A percentile compares a stretch with the other conserved stretches of the same genome.
phyloP scores from a whole-genome alignment of 1,140 invertebrate genomes.

The Bombus haemorrhoidalis region DNA sequence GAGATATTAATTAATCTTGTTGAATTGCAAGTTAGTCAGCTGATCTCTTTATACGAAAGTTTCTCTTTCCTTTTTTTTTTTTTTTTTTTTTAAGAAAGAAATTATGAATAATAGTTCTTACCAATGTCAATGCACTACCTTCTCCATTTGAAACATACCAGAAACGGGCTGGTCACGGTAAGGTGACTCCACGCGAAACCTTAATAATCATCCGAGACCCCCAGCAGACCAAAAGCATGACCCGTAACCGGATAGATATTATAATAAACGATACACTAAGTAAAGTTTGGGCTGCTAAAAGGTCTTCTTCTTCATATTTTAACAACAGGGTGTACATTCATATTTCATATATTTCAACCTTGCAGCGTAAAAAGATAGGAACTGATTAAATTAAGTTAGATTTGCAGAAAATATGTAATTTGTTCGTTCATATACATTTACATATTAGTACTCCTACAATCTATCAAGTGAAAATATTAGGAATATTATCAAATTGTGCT shows the following conservation, averaged over 20 bases:
- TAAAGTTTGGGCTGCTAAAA: conserved; percentile 47
- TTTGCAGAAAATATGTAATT: background rate
- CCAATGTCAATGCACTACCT: conserved; percentile 17
- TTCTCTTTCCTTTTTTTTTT: background rate
- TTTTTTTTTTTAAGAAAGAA: background rate
- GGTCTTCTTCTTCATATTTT: conserved; percentile 48
- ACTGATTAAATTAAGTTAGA: conserved; percentile 15
- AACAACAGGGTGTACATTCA: background rate
- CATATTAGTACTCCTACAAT: background rate
- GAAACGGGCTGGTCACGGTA: conserved; percentile 40
- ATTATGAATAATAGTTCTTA: conserved; percentile 11
- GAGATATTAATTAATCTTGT: too few species aligned
- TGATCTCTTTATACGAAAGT: background rate
- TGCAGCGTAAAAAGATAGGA: background rate
- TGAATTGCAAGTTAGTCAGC: too few species aligned
- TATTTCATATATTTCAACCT: background rate
- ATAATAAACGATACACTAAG: conserved; percentile 61
- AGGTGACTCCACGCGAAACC: conserved; percentile 64
- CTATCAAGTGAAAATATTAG: background rate
- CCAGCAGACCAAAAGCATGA: conserved; percentile 62
- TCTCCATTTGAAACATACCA: conserved; percentile 7
- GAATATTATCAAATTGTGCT: background rate
- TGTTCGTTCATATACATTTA: background rate
- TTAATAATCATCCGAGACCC: conserved; percentile 61
- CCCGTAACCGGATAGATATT: conserved; percentile 69